Base-by-base conservation (phyloP, 92 coral and sea anemone species). In the Epizoanthus fatuus region DNA sequence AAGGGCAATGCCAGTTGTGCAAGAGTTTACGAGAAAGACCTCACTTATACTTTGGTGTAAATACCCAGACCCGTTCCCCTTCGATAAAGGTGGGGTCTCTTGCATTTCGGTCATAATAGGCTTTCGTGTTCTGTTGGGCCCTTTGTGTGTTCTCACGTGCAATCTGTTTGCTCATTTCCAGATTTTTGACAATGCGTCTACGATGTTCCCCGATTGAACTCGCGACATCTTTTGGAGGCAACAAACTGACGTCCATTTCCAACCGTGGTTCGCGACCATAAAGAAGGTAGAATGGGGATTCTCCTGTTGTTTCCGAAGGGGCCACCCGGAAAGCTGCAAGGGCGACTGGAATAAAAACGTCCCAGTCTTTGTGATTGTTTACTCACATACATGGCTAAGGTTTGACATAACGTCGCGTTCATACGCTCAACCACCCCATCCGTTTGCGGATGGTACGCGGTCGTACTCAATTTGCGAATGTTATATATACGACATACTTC, bases 311-410 rank as follows among this genome's bases (percentile, higher is more conserved):
- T 29, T 29, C 35, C 3, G 72, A 59, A 1, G 88, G 90, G 1
- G 95, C 80, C 4, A 87, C 85, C 3, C 95, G 67, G 62, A 66
- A 89, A 2, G 76, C 84, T 3, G 59, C 52, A 3, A 90, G 37
- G 3, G 84, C 81, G 0, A 84, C 76, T 0, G 93, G 83, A 11
- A 90, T 60, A 25, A 84, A 90, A 4, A 35, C 13, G 49, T 90
- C 93, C 87, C 90, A 90, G 58, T 90, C 84, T 13, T 85, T 90
- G 38, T 90, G 90, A 6, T 90, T 66, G n/a, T 44, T 64, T 72
- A 29, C 72, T 69, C 2, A 86, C 85, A 13, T 86, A 90, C 86
- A 72, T 90, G 0, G 93, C 72, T 0, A 90, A 37, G 2, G 69
- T 79, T 14, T 85, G 80, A 15, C 85, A 57, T 7, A 86, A 51